A percentile compares a stretch with the other conserved stretches of the same genome.
These are phyloP conservation scores for Meles meles DNA, from an alignment of 2,113 vertebrate species.

Conservation along the genomic window DNA sequence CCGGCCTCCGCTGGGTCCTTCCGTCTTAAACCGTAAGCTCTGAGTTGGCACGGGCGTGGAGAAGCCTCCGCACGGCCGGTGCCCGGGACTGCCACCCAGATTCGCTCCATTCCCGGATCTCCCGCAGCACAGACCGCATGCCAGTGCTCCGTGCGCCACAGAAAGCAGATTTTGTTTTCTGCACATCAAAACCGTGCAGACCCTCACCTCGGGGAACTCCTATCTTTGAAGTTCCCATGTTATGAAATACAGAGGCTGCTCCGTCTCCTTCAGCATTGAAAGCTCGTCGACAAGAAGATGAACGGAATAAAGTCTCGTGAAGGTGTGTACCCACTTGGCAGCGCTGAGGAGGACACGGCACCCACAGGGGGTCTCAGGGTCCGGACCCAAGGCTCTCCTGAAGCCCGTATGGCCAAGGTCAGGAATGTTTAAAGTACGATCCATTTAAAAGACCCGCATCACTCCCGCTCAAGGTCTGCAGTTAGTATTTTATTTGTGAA, in stretches of 20 bases:
- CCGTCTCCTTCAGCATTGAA: not conserved
- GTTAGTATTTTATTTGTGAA: not conserved
- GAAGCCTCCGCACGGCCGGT: accelerated
- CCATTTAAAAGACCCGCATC: not conserved
- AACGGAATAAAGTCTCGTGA: accelerated
- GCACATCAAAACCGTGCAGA: not conserved
- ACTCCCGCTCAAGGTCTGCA: not conserved
- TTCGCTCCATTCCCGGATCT: not conserved
- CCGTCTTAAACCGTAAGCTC: accelerated
- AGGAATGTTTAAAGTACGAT: too few species aligned
- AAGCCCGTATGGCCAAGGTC: not conserved
- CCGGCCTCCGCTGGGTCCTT: not conserved
- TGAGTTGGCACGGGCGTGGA: not conserved
- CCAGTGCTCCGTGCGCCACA: accelerated
- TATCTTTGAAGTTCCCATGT: not conserved
- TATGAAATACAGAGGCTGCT: not conserved
- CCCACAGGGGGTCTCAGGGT: accelerated
- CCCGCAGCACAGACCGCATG: not conserved
- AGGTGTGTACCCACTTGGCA: accelerated
- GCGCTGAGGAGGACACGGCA: accelerated
- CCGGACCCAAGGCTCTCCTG: accelerated
- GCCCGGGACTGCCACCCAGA: not conserved
- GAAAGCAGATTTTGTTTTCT: not conserved
- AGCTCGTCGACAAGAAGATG: accelerated
- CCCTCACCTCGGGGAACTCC: not conserved